phyloP scores from a whole-genome alignment of 1,140 invertebrate species.

The Papilio xuthus region DNA sequence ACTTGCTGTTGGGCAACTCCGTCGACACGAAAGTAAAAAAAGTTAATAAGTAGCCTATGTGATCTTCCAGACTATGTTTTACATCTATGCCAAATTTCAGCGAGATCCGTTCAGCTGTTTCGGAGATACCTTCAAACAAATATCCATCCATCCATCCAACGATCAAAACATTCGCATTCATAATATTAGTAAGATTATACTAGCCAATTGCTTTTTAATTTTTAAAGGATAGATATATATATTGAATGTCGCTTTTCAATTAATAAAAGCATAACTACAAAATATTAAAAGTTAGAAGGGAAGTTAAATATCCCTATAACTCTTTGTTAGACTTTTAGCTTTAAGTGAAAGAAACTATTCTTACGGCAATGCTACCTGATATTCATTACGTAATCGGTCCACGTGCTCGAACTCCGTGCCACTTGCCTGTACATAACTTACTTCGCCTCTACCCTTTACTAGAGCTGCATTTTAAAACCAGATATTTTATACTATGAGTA shows the following conservation, averaged over 20 bases:
- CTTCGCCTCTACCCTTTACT: background rate
- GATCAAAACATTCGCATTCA: no score
- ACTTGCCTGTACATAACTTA: background rate
- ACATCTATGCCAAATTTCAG: no score
- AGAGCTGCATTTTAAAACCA: background rate
- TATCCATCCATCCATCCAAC: no score
- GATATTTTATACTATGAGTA: background rate
- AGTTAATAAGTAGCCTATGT: no score
- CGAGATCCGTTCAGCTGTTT: no score
- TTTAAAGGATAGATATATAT: no score
- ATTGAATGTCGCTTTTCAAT: background rate
- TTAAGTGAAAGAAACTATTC: background rate
- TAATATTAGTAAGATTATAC: no score
- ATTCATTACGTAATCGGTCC: background rate
- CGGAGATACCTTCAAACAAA: no score
- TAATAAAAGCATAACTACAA: background rate
- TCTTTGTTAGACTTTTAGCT: background rate
- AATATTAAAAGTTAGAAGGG: background rate
- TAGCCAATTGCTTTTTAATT: no score
- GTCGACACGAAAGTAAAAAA: no score
- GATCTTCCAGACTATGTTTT: no score
- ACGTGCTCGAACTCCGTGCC: background rate
- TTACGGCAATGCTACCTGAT: background rate
- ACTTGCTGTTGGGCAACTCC: no score
- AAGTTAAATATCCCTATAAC: background rate